Evolutionary conservation across 2,113 vertebrate species (phyloP).

Genomic region (Dicerorhinus sumatrensis): DNA sequence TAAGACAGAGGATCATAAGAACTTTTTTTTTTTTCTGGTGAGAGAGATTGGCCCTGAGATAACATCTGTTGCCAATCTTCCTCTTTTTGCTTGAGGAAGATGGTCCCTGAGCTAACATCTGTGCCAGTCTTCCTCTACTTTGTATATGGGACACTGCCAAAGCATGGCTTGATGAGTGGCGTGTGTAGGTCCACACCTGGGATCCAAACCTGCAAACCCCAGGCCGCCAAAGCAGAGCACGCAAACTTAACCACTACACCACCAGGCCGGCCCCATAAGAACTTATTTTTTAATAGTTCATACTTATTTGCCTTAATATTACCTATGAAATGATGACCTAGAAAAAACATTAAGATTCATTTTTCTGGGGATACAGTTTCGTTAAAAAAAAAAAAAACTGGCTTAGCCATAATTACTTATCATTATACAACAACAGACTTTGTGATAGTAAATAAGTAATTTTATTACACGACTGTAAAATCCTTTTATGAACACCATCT

Average conservation of each 20-base stretch:
- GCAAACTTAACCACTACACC: too few species aligned
- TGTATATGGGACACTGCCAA: too few species aligned
- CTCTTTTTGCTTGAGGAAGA: too few species aligned
- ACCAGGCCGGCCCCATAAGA: background rate
- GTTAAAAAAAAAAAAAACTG: background rate
- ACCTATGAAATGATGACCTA: constrained; percentile 26
- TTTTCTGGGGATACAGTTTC: background rate
- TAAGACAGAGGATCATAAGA: background rate
- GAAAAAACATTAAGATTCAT: background rate
- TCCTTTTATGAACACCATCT: constrained; percentile 19
- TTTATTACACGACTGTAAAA: constrained; percentile 46
- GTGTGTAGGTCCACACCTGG: too few species aligned
- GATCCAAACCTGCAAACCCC: too few species aligned
- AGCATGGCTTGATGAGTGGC: too few species aligned
- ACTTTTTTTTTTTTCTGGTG: background rate
- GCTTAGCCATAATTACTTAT: background rate
- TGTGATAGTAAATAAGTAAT: constrained; percentile 12
- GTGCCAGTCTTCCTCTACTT: too few species aligned
- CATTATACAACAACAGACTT: constrained; percentile 54
- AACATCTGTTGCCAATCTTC: too few species aligned
- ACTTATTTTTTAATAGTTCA: background rate
- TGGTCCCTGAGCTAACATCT: too few species aligned
- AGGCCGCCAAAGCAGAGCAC: too few species aligned
- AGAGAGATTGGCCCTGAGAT: too few species aligned
- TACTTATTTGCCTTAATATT: constrained; percentile 43